phyloP scores from a whole-genome alignment of 2,113 vertebrate genomes.

The Artemisiospiza belli region DNA sequence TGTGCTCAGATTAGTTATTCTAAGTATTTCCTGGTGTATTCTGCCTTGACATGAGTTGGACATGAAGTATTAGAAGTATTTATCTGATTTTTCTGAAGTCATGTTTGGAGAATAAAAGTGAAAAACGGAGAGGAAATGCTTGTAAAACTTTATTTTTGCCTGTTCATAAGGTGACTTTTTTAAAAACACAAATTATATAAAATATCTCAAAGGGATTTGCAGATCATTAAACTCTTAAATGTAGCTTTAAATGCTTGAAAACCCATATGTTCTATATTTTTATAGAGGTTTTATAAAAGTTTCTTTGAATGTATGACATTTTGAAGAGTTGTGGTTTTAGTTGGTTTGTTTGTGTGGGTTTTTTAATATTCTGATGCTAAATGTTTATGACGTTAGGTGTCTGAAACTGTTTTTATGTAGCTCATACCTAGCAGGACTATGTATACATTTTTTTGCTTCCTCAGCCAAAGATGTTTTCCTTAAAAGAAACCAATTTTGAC shows the following conservation, averaged over 20 bases:
- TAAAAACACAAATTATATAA: not conserved
- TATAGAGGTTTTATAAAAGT: not conserved
- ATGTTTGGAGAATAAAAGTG: not conserved
- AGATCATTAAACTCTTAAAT: not conserved
- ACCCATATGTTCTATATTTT: not conserved
- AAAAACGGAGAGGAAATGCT: not conserved
- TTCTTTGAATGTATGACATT: not conserved
- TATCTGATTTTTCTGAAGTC: not conserved
- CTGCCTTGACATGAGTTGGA: not conserved
- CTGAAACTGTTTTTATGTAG: not conserved
- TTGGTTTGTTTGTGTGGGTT: not conserved
- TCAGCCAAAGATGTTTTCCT: not conserved
- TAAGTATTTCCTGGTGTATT: not conserved
- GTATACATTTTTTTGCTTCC: not conserved
- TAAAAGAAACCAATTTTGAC: not conserved
- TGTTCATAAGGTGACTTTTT: fast-evolving
- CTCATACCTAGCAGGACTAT: not conserved
- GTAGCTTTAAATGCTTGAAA: not conserved
- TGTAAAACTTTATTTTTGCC: not conserved
- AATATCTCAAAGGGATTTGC: not conserved
- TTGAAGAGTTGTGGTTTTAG: not conserved
- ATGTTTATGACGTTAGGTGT: not conserved
- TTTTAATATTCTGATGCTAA: not conserved
- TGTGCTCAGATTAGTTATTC: not conserved
- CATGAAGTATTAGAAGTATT: not conserved